These are phyloP conservation scores for Synanthedon vespiformis DNA, from an alignment of 2,888 invertebrate species.

Conservation along the genomic window DNA sequence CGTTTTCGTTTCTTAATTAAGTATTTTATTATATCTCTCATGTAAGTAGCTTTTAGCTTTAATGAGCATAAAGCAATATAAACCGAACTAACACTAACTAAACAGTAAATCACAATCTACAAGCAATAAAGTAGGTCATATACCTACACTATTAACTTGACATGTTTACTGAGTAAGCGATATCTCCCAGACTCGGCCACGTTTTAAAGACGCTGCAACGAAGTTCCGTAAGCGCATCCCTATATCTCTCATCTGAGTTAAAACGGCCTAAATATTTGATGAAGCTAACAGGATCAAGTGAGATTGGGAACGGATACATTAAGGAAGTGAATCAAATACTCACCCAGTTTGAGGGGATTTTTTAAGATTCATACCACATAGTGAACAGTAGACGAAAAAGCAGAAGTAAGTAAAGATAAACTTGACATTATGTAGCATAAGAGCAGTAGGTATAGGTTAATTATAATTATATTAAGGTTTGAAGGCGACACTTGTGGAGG, in stretches of 20 bases:
- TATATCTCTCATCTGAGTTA: constrained; percentile 50
- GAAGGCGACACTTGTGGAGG: too few species aligned
- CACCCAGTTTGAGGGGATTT: constrained; percentile 54
- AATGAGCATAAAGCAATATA: too few species aligned
- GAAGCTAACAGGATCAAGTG: constrained; percentile 59
- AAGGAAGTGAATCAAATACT: constrained; percentile 34
- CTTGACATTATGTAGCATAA: not conserved
- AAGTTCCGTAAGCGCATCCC: constrained; percentile 30
- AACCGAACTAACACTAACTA: not conserved
- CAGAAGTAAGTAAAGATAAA: constrained; percentile 1
- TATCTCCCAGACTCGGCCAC: constrained; percentile 10
- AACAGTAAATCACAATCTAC: not conserved
- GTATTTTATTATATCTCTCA: too few species aligned
- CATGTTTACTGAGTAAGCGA: not conserved
- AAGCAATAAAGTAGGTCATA: not conserved
- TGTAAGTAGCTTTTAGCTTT: too few species aligned
- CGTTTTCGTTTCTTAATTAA: too few species aligned
- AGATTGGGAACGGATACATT: constrained; percentile 43
- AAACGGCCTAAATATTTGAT: constrained; percentile 65
- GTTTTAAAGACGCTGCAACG: constrained; percentile 30
- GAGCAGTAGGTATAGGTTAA: too few species aligned
- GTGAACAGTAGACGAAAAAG: constrained; percentile 42
- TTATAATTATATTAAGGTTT: too few species aligned
- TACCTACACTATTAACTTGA: not conserved
- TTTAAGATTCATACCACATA: constrained; percentile 54